Conservation (phyloP, 2,113 vertebrate species). For the Cariama cristata region DNA sequence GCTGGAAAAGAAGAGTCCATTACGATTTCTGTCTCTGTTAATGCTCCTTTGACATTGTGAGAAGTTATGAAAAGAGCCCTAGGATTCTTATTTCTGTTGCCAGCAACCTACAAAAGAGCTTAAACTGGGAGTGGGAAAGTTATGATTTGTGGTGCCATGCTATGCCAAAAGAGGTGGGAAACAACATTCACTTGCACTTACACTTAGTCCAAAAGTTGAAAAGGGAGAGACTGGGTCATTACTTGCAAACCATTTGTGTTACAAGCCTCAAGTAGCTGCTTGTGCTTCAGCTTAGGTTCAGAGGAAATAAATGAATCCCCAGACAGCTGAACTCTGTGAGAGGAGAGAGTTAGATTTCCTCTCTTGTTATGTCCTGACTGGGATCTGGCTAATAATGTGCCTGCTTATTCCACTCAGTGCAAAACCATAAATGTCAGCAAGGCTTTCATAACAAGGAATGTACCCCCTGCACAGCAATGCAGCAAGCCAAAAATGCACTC, state of each 20-base stretch:
- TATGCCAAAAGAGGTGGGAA: neutral
- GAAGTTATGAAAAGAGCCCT: neutral
- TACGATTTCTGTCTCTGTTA: slow-evolving; percentile 4
- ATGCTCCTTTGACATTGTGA: neutral
- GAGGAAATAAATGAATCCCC: neutral
- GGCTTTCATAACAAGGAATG: neutral
- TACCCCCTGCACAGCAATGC: neutral
- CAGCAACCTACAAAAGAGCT: neutral
- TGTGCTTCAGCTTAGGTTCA: neutral
- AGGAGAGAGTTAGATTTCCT: neutral
- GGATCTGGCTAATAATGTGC: neutral
- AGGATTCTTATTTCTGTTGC: slow-evolving; percentile 17
- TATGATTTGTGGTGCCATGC: slow-evolving; percentile 17
- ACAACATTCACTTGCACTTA: neutral
- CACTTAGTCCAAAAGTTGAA: neutral
- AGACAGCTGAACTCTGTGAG: neutral
- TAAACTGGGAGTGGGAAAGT: neutral
- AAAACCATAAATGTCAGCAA: neutral
- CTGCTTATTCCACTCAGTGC: neutral
- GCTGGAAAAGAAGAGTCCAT: slow-evolving; percentile 1
- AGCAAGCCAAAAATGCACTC: neutral
- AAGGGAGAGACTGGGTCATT: neutral
- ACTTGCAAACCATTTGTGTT: neutral
- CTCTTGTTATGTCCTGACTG: neutral
- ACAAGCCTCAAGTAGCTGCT: neutral